Base-by-base conservation (phyloP, 2,888 invertebrate genomes). In the Azorinus chamasolen region DNA sequence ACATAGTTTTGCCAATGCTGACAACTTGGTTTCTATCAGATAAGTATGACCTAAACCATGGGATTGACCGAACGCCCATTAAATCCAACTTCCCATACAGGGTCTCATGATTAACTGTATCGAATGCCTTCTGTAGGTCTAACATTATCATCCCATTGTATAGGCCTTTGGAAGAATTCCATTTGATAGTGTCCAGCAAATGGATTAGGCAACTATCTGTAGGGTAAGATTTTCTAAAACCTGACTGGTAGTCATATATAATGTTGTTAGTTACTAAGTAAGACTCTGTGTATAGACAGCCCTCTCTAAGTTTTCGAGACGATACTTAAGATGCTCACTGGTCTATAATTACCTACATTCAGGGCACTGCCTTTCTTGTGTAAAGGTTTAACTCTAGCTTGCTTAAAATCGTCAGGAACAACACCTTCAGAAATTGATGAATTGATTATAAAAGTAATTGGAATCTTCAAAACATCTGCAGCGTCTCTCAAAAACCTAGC, bases 271-370 rank as follows among this genome's bases (percentile, higher is more conserved):
- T 22, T 12, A 46, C 55, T 24, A 73, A 65, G 62, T 18, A 62
- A 25, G 41, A 25, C 58, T 65, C 65, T 73, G 64, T 14, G 25
- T 57, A 39, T 71, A 77, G 16, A 77, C 69, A n/a, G 72, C 54
- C 39, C 46, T 73, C 55, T 76, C 66, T 43, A 66, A 64, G 12
- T 57, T 51, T 76, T 76, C n/a, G 69, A 82, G 16, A 70, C 70
- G 51, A 64, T 71, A 53, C 53, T 48, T 20, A 76, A 59, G 18
- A 79, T 79, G 24, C 73, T 73, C 3, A 79, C 78, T n/a, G 70
- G 78, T 64, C 82, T 64, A 39, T 78, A 81, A 51, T 74, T 74
- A 18, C 71, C 71, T 16, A 63, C 57, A 4, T 69, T 48, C n/a
- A 63, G 48, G n/a, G 22, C 57, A 55, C 48, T 45, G 46, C 55